Evolutionary conservation across 2,797 vertebrate species (phyloP).

Genomic region (Leontocebus nigricollis): DNA sequence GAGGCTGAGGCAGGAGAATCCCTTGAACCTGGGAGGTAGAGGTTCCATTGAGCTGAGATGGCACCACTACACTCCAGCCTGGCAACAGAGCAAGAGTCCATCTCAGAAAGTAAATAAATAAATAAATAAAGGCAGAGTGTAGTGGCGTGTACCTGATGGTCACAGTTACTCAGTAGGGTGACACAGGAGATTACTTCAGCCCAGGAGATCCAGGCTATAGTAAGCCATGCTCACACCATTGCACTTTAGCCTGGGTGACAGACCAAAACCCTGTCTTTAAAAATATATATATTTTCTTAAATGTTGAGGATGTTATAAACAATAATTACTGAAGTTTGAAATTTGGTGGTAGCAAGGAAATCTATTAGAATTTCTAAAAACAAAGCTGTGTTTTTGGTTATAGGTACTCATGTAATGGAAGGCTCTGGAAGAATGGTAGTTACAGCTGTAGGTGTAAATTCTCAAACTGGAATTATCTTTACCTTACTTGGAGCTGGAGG

Average conservation of each 20-base stretch:
- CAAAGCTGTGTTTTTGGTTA: conserved; percentile 53
- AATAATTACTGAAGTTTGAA: not conserved
- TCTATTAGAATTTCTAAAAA: not conserved
- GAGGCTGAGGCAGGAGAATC: too few species aligned
- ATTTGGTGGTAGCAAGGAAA: not conserved
- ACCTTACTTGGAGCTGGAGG: conserved; percentile 93
- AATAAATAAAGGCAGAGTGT: not conserved
- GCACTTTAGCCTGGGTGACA: too few species aligned
- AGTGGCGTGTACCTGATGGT: not conserved
- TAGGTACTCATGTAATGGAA: conserved; percentile 99
- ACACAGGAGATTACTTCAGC: not conserved
- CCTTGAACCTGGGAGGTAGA: too few species aligned
- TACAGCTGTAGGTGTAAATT: conserved; percentile 97
- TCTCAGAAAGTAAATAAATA: too few species aligned
- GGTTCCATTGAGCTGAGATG: too few species aligned
- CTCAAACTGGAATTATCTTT: conserved; percentile 99
- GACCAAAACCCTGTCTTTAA: not conserved
- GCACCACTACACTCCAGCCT: too few species aligned
- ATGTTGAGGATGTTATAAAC: not conserved
- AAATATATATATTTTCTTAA: not conserved
- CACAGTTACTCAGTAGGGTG: not conserved
- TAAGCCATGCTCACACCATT: not conserved
- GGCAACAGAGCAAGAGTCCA: too few species aligned
- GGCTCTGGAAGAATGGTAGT: conserved; percentile 99
- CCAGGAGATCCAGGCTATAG: not conserved